Evolutionary conservation across 2,888 invertebrate genomes (phyloP).

Genomic region (Lobophora halterata): DNA sequence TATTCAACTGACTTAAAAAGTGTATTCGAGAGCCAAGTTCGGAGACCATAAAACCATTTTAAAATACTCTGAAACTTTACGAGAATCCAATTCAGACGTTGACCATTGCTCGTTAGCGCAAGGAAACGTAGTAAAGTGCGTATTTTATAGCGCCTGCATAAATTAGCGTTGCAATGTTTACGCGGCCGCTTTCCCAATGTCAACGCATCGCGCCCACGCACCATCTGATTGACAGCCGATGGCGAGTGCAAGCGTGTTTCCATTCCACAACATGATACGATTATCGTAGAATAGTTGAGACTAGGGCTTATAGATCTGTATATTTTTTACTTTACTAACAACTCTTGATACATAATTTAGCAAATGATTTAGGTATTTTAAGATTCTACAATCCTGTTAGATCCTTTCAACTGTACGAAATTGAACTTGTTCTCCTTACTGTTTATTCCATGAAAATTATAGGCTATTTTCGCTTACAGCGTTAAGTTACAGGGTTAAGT

Average conservation of each 20-base stretch:
- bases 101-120: slow-evolving; percentile 14
- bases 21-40: slow-evolving; percentile 6
- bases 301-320: too few relatives aligned
- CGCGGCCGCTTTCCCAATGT: slow-evolving; percentile 65
- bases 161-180: slow-evolving; percentile 49
- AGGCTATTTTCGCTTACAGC: too few relatives aligned
- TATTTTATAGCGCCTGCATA: slow-evolving; percentile 36
- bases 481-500: too few relatives aligned
- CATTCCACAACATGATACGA: slow-evolving; percentile 39
- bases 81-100: slow-evolving; percentile 17
- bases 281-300: too few relatives aligned
- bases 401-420: too few relatives aligned
- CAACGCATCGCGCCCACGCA: slow-evolving; percentile 59
- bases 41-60: slow-evolving; percentile 6
- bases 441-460: too few relatives aligned
- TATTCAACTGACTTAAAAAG: too few relatives aligned
- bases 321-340: slow-evolving; percentile 4
- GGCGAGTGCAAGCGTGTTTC: slow-evolving; percentile 35
- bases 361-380: too few relatives aligned
- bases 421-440: too few relatives aligned
- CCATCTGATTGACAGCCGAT: slow-evolving; percentile 60
- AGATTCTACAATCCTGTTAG: too few relatives aligned
- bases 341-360: too few relatives aligned
- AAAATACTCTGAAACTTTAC: slow-evolving; percentile 12
- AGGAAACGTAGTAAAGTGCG: slow-evolving; percentile 23